Base-by-base conservation (phyloP, 2,888 invertebrate species). In the Philhelius pedissequus region DNA sequence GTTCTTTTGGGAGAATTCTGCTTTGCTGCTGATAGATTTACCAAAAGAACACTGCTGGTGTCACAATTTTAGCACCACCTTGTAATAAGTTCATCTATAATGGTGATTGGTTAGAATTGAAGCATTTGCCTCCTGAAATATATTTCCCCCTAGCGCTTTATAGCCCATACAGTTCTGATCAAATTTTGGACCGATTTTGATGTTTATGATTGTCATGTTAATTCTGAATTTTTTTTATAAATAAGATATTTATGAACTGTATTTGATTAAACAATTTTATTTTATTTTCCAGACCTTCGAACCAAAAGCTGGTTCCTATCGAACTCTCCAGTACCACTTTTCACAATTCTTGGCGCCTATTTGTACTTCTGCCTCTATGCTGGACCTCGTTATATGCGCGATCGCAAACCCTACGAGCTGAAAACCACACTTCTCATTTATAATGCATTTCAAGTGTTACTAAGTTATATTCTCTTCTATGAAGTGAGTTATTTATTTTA, bases 331-430 rank as follows among this genome's bases (percentile, higher is more conserved):
- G 91, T 94, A 9, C 96, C 96, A 0, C 93, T 95, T 0, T 89
- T 95, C 40, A 94, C 94, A 79, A 95, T 96, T 64, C 89, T 96
- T 80, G 93, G 93, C 7, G 92, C 94, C 45, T 96, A 96, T 88
- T 91, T 96, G 64, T 95, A 95, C 90, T 95, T 96, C 90, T 94
- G 96, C 15, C 89, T 95, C 11, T 95, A 94, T 88, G 95, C 96
- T 92, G 98, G 98, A 4, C 98, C 98, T 0, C 93, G 94, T 84
- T 95, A 96, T 88, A 99, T 99, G 98, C 94, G 95, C 87, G 94
- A 97, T 90, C 94, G 96, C 87, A 95, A 97, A 89, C 96, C 98
- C 0, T 96, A 95, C 90, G 94, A 97, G 88, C 91, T 98, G 20
- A 95, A 96, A 89, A 95, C 94, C 87, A 93, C 96, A 0, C 92